Evolutionary conservation across 2,113 vertebrate genomes (phyloP), one percentile per base, ranked within the genome.

Genomic region (Micronisus gabar): DNA sequence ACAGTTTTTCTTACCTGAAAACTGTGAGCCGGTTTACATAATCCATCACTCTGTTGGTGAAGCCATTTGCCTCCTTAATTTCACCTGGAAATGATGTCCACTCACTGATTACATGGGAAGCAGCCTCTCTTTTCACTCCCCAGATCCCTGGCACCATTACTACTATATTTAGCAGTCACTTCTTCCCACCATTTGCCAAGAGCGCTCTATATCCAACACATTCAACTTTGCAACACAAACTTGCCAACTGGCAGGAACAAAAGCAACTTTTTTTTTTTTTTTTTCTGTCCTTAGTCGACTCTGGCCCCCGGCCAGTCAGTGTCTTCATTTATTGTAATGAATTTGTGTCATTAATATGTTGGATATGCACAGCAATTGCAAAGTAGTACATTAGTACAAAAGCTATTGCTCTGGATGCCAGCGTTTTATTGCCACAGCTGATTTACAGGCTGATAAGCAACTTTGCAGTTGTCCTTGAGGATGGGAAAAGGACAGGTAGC

Each of bases 251-350:
- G 47, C 79, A 85, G 88, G 19, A 91, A 30, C 25, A 82, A 94
- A 92, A 93, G 5, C 83, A 65, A 68, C 48, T 47, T 55, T 56
- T 50, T 23, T 7, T 50, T 47, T n/a, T 50, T 29, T 58, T n/a
- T 27, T 55, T 36, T 23, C 8, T 55, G 25, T 74, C 72, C 67
- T 73, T 68, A 95, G 75, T 81, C 18, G 0, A 70, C 53, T 47
- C 92, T 97, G 97, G 96, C 90, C 90, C 80, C 23, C 0, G 0
- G 82, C 97, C 97, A 93, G 65, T 47, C 67, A 34, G 80, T 88
- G 88, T 95, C 96, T 97, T 93, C 96, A 95, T 97, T 97, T 97
- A 86, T 94, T 96, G 92, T 95, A 97, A 98, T 97, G 97, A 98
- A 97, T 97, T 95, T 95, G 89, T 89, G 95, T 95, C 97, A 72